Conservation (phyloP, 2,113 vertebrate genomes). For the Microcebus jonahi region DNA sequence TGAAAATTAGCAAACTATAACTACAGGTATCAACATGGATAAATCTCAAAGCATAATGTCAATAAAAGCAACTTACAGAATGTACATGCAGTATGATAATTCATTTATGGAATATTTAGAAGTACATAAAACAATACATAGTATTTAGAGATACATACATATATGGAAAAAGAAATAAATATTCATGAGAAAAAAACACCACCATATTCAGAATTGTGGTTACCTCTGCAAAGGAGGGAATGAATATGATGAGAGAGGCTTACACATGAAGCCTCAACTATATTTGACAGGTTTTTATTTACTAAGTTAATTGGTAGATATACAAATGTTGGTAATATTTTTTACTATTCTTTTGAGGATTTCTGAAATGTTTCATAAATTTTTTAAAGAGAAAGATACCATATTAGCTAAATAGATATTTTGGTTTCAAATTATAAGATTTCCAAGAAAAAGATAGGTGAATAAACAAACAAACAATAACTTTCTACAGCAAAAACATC, state of each 20-base stretch:
- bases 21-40: too few relatives aligned
- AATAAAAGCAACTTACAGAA: not conserved
- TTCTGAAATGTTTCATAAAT: not conserved
- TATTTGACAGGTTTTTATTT: not conserved
- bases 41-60: too few relatives aligned
- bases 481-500: not conserved
- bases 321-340: not conserved
- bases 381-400: not conserved
- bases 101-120: not conserved
- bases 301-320: not conserved
- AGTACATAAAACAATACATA: not conserved
- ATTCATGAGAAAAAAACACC: not conserved
- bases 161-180: not conserved
- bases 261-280: not conserved
- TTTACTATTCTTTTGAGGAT: not conserved
- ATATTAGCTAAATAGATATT: not conserved
- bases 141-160: too few relatives aligned
- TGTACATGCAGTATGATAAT: not conserved
- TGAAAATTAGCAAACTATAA: too few relatives aligned
- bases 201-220: not conserved
- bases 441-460: not conserved
- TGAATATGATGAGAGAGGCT: not conserved
- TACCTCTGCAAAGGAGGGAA: not conserved
- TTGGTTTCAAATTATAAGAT: constrained; percentile 7
- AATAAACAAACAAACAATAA: not conserved